A percentile compares a stretch with the other conserved stretches of the same genome.
phyloP scores from a whole-genome alignment of 2,113 vertebrate species.

The Charadrius vociferus region DNA sequence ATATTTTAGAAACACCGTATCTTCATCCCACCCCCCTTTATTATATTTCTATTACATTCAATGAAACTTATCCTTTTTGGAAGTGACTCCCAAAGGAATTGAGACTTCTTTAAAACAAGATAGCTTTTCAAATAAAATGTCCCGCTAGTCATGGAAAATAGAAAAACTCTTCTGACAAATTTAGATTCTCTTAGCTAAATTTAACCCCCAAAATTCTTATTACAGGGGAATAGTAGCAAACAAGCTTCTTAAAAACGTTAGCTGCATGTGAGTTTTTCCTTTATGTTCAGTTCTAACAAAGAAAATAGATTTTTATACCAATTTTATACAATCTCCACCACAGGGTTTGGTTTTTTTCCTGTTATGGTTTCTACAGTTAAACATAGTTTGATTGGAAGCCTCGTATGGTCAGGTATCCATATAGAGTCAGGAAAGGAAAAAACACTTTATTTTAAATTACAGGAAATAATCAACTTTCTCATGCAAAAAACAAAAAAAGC shows the following conservation, averaged over 20 bases:
- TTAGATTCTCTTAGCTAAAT: not conserved
- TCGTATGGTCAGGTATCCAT: not conserved
- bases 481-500: not conserved
- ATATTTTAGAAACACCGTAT: not conserved
- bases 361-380: not conserved
- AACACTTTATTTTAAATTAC: not conserved
- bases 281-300: not conserved
- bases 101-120: not conserved
- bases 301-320: not conserved
- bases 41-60: not conserved
- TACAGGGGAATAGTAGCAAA: not conserved
- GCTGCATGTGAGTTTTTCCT: not conserved
- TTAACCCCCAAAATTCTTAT: not conserved
- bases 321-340: not conserved
- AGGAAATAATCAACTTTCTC: not conserved
- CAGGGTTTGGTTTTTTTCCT: not conserved
- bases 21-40: not conserved
- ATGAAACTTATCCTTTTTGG: not conserved
- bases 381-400: not conserved
- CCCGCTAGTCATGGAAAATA: not conserved
- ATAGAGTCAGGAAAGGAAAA: not conserved
- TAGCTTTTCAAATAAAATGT: not conserved
- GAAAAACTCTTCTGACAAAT: not conserved
- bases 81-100: not conserved
- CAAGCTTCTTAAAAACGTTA: not conserved